Evolutionary conservation across 1,140 invertebrate species (phyloP).

Genomic region (Trissolcus basalis): DNA sequence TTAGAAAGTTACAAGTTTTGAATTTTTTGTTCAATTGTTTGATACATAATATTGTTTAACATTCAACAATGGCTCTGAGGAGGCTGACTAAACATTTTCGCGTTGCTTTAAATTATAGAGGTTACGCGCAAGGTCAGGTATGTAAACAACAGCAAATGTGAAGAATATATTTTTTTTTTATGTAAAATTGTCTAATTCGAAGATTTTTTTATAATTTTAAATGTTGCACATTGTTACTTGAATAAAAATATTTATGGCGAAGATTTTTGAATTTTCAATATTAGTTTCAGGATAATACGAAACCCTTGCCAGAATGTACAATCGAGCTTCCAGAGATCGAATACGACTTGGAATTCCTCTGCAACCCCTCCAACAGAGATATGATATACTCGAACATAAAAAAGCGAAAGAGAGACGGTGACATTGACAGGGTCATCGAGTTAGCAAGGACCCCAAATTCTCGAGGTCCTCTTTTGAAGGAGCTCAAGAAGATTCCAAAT

Average conservation of each 20-base stretch:
- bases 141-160: too few relatives aligned
- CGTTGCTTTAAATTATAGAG: too few relatives aligned
- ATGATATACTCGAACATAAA: conserved; percentile 81
- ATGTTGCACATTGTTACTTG: too few relatives aligned
- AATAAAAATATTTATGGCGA: not conserved
- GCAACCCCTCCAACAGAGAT: conserved; percentile 78
- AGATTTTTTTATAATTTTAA: too few relatives aligned
- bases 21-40: too few relatives aligned
- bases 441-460: conserved; percentile 69
- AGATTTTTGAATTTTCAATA: not conserved
- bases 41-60: too few relatives aligned
- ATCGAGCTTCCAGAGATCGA: conserved; percentile 71
- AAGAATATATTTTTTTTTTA: too few relatives aligned
- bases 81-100: too few relatives aligned
- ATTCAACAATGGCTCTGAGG: too few relatives aligned
- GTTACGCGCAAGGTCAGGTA: too few relatives aligned
- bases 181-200: too few relatives aligned
- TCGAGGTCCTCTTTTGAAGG: conserved; percentile 75
- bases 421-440: conserved; percentile 81
- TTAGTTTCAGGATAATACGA: conserved; percentile 27
- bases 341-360: conserved; percentile 80
- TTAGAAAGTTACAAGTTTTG: too few relatives aligned
- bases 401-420: conserved; percentile 81
- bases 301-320: conserved; percentile 5
- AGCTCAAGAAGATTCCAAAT: conserved; percentile 85